Conservation (phyloP, 2,113 vertebrate species). For the Scortum barcoo region DNA sequence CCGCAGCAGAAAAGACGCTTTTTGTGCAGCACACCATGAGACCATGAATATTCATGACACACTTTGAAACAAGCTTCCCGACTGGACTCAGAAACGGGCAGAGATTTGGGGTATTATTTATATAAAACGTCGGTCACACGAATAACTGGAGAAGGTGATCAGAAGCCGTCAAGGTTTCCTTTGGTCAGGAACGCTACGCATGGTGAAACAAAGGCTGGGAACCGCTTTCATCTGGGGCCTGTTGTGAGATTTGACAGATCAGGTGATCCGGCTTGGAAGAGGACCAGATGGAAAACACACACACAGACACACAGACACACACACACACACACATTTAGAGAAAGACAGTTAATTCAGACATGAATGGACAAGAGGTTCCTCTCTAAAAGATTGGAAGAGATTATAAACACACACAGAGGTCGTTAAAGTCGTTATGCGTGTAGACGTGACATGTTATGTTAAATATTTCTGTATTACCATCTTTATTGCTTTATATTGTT, state of each 20-base stretch:
- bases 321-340: too few species aligned
- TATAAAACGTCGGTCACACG: background rate
- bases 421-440: too few species aligned
- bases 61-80: background rate
- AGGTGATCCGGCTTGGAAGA: conserved; percentile 16
- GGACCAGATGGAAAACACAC: background rate
- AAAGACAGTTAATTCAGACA: background rate
- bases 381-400: background rate
- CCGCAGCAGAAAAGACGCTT: background rate
- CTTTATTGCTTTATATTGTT: background rate
- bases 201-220: conserved; percentile 35
- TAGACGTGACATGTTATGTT: too few species aligned
- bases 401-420: too few species aligned
- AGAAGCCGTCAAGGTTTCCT: background rate
- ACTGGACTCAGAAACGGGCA: background rate
- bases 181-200: background rate
- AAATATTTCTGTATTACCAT: background rate
- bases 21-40: background rate
- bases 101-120: too few species aligned
- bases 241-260: conserved; percentile 15
- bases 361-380: conserved; percentile 23
- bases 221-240: conserved; percentile 22
- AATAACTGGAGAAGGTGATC: background rate
- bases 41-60: conserved; percentile 27
- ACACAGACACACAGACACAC: too few species aligned